Evolutionary conservation across 1,140 invertebrate species (phyloP), one percentile per base, ranked within the genome.

Genomic region (Hylyphantes graminicola): DNA sequence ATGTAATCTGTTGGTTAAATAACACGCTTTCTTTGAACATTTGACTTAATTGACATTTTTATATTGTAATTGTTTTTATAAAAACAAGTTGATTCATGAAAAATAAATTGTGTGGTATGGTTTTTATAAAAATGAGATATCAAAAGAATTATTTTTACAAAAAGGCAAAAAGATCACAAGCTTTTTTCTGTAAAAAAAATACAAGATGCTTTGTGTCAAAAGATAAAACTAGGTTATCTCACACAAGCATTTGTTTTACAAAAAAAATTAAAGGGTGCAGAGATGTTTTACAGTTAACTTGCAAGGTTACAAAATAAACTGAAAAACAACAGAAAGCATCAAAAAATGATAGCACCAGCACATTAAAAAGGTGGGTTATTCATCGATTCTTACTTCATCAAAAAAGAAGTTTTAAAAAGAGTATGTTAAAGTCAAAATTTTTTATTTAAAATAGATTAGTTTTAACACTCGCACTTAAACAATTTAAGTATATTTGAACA

Each of bases 171-270:
- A 67, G 67, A 81, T 81, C 79, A 73, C 79, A 81, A 81, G 68
- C 35, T 67, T 74, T 48, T 50, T 59, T 61, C 53, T 61, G 54
- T 53, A 8, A 13, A 15, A 17, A 54, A 85, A 85, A 77, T 74
- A 55, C 65, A 85, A 85, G 76, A 77, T 74, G 74, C 82, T 85
- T 85, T 48, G 54, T 85, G 82, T 77, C n/a, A 65, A 68, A 85
- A 73, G 82, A 85, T 85, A 85, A 85, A 51, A 76, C 74, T 57
- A 54, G 57, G 57, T 85, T 85, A 85, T 77, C 82, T 35, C 64
- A 75, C 82, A 85, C 54, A 85, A 85, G 82, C 82, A 85, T 68
- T 82, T 54, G 73, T 35, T 68, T 85, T 85, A n/a, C 68, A 54
- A 63, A 76, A 76, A 85, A 74, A 35, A 35, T 35, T 35, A 35